Evolutionary conservation across 2,113 vertebrate genomes (phyloP).

Genomic region (Phyllostomus discolor): DNA sequence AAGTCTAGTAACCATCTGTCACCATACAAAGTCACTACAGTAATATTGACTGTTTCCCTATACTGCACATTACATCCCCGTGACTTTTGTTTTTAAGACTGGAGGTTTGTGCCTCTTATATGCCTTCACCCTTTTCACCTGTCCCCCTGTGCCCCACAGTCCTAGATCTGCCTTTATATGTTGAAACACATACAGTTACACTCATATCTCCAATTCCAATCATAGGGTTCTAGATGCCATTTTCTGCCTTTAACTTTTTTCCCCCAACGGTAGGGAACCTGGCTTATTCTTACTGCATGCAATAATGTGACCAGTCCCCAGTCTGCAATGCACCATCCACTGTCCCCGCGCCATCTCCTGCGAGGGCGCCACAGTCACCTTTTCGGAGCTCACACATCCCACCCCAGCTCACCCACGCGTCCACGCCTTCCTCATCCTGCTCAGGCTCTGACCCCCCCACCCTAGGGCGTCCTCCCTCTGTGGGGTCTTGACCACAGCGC

Average conservation of each 20-base stretch:
- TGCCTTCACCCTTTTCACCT: neutral
- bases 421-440: neutral
- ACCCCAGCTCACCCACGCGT: fast-evolving
- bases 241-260: neutral
- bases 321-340: neutral
- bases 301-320: neutral
- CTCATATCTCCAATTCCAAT: neutral
- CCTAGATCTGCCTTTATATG: neutral
- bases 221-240: neutral
- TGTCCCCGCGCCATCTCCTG: neutral
- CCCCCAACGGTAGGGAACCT: neutral
- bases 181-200: neutral
- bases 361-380: fast-evolving
- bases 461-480: neutral
- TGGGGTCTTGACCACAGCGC: neutral
- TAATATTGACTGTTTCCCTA: neutral
- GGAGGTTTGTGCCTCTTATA: neutral
- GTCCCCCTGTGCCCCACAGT: neutral
- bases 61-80: neutral
- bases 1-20: neutral
- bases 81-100: neutral
- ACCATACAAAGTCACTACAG: neutral
- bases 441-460: neutral
- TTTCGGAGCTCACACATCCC: neutral
- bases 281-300: neutral